phyloP scores from a whole-genome alignment of 1,140 invertebrate species.

The Dufourea novaeangliae region DNA sequence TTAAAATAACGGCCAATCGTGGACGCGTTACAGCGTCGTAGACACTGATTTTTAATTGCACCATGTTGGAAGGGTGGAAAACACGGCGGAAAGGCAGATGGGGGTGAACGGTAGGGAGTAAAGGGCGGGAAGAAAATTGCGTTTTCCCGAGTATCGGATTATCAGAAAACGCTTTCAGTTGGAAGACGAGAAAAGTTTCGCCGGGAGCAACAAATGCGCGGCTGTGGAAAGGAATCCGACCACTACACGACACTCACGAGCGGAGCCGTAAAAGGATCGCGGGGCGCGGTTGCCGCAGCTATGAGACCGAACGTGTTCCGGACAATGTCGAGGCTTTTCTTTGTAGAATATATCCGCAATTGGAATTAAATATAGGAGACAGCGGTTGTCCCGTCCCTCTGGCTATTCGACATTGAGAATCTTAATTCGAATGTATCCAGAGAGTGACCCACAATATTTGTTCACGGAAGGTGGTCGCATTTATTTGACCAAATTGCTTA shows the following conservation, averaged over 20 bases:
- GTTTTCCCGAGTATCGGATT: slow-evolving; percentile 38
- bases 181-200: slow-evolving; percentile 49
- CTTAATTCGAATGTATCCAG: not conserved
- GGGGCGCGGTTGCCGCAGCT: not conserved
- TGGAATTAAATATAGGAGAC: not conserved
- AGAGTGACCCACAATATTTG: no score
- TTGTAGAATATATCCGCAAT: not conserved
- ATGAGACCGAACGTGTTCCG: not conserved
- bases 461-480: no score
- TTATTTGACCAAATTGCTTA: no score
- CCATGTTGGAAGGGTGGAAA: no score
- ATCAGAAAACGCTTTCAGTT: slow-evolving; percentile 53
- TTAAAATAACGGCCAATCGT: not conserved
- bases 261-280: slow-evolving; percentile 17
- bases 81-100: not conserved
- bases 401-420: not conserved
- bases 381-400: not conserved
- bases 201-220: slow-evolving; percentile 20
- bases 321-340: not conserved
- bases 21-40: not conserved
- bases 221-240: slow-evolving; percentile 17
- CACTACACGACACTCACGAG: slow-evolving; percentile 23
- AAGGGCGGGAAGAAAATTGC: slow-evolving; percentile 37
- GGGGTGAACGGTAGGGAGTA: not conserved
- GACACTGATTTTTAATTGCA: slow-evolving; percentile 23